phyloP scores from a whole-genome alignment of 1,140 invertebrate genomes.

The Anastrepha obliqua region DNA sequence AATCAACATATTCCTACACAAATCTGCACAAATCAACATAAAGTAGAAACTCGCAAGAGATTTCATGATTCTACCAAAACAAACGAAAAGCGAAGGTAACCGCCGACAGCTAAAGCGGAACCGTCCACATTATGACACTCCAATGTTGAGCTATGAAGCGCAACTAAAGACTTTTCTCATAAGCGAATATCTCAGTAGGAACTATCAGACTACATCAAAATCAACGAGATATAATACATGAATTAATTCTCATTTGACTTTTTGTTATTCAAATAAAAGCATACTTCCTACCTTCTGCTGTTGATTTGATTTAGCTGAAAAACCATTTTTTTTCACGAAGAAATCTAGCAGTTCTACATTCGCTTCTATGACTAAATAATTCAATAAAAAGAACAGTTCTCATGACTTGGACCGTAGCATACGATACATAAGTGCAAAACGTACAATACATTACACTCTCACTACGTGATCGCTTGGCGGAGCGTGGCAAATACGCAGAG shows the following conservation, averaged over 20 bases:
- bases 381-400: conserved; percentile 10
- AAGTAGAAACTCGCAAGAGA: too few species aligned
- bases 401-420: neutral
- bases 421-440: neutral
- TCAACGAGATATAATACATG: neutral
- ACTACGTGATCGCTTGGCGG: neutral
- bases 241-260: neutral
- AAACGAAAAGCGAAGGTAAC: too few species aligned
- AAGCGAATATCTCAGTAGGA: too few species aligned
- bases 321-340: neutral
- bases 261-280: neutral
- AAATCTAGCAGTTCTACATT: too few species aligned
- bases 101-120: too few species aligned
- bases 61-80: too few species aligned
- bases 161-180: too few species aligned
- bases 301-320: neutral
- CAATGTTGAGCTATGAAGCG: too few species aligned
- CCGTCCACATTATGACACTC: too few species aligned
- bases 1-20: too few species aligned
- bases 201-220: too few species aligned
- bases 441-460: neutral
- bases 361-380: neutral
- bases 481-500: neutral
- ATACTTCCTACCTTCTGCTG: neutral
- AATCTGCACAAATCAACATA: too few species aligned